Percentiles rank a stretch among this genome's conserved stretches.
Conservation (phyloP, 2,888 invertebrate species). For the Spialia ferax region DNA sequence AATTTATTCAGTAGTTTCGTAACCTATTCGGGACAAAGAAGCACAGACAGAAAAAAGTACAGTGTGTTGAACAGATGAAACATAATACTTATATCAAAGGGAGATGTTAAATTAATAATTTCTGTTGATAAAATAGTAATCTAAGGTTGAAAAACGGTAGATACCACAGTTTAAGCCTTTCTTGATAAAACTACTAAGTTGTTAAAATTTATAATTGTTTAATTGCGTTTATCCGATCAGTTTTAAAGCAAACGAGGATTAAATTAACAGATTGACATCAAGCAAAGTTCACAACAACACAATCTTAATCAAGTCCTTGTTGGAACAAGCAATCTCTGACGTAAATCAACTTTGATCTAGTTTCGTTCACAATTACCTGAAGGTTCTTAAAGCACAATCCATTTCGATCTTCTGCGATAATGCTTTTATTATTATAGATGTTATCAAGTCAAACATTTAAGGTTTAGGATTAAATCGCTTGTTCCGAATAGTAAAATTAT, state of each 20-base stretch:
- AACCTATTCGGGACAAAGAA: too few species aligned
- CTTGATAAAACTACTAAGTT: neutral
- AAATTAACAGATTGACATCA: slow-evolving; percentile 17
- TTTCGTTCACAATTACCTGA: slow-evolving; percentile 3
- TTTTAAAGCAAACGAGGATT: neutral
- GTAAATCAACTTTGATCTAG: slow-evolving; percentile 14
- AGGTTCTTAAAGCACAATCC: slow-evolving; percentile 7
- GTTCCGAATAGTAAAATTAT: too few species aligned
- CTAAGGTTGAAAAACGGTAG: too few species aligned
- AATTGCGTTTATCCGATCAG: neutral
- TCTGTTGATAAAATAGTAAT: too few species aligned
- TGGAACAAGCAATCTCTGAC: slow-evolving; percentile 19
- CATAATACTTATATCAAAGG: too few species aligned
- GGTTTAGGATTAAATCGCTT: too few species aligned
- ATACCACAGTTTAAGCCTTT: neutral
- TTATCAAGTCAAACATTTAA: too few species aligned
- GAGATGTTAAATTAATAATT: too few species aligned
- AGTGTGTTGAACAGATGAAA: too few species aligned
- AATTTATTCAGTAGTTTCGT: too few species aligned
- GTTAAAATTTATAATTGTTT: neutral
- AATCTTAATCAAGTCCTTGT: slow-evolving; percentile 29
- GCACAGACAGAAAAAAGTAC: too few species aligned
- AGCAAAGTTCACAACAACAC: slow-evolving; percentile 27
- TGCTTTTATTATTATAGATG: neutral
- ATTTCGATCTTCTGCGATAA: neutral